Evolutionary conservation across 1,140 invertebrate species (phyloP).

Genomic region (Gryllus bimaculatus): DNA sequence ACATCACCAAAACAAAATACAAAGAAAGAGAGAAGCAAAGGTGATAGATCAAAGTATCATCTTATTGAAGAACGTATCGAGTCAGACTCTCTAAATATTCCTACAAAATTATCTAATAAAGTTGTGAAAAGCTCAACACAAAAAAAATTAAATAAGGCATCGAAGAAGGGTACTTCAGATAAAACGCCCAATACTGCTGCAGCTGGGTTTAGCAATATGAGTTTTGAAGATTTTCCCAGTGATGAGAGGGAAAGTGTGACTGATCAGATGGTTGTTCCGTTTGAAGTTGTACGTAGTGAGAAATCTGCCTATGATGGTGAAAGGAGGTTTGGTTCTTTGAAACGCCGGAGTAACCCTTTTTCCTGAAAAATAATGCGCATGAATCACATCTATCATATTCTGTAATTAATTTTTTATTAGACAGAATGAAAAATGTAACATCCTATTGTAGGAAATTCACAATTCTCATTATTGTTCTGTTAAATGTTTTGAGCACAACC

Average conservation of each 20-base stretch:
- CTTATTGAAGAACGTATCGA: constrained; percentile 37
- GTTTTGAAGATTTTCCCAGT: constrained; percentile 66
- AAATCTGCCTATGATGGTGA: constrained; percentile 41
- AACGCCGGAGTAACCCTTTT: constrained; percentile 57
- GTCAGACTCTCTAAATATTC: constrained; percentile 12
- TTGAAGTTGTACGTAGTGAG: constrained; percentile 50
- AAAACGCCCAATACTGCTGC: constrained; percentile 29
- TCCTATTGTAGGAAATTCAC: too few relatives aligned
- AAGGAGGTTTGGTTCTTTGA: constrained; percentile 51
- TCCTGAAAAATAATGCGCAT: constrained; percentile 35
- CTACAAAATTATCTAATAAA: constrained; percentile 12
- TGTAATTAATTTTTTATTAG: neutral
- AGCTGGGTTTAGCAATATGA: constrained; percentile 65
- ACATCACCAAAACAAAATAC: constrained; percentile 10
- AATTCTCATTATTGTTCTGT: neutral
- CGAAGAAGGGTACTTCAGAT: constrained; percentile 11
- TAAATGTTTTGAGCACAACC: neutral
- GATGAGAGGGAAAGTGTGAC: constrained; percentile 42
- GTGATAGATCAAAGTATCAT: constrained; percentile 42
- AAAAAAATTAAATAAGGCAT: constrained; percentile 9
- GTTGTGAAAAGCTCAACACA: neutral
- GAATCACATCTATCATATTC: neutral
- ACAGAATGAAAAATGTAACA: neutral
- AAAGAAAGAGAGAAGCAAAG: constrained; percentile 39
- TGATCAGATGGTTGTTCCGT: constrained; percentile 32